Evolutionary conservation across 2,888 invertebrate species (phyloP), one percentile per base, ranked within the genome.

Genomic region (Netelia melanura): DNA sequence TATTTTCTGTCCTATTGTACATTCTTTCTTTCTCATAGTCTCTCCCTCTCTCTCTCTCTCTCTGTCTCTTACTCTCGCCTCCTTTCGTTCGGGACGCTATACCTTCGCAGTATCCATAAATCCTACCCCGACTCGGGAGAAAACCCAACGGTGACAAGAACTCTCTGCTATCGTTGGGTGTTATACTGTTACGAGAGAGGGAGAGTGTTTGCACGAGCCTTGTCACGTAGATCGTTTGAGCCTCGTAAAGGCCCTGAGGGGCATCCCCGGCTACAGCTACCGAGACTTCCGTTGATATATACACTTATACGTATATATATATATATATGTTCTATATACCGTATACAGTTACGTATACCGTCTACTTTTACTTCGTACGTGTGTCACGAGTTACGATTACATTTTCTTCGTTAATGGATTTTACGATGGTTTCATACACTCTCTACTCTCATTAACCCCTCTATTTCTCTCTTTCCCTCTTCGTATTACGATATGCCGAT

Each of bases 221-320:
- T 84, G 84, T 84, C 84, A 81, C 84, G 84, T 84, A 84, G 81
- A 84, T 81, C 77, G 84, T 84, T 81, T 81, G 76, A 84, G 72
- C 77, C 72, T 84, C 76, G 84, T 76, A 72, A 71, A 76, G 65
- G 52, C 65, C 80, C 80, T 80, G 80, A 58, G 71, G 80, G 52
- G 52, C 65, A 77, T 71, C 54, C 72, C 58, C 54, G 52, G n/a
- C 52, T 75, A 71, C 64, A 64, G 38, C 25, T 64, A 25, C 10
- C 71, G 30, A 71, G 23, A 72, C 56, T 71, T 71, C 23, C 17
- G 21, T 44, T 23, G 10, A 44, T 21, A 65, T 43, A 14, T 23
- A 58, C 0, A 43, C 5, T 11, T 58, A 67, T 17, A 9, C 14
- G 48, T 30, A 56, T 56, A 56, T 56, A 56, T 6, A 56, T 48